These are phyloP conservation scores for Zaprionus gabonicus DNA, from an alignment of 1,140 invertebrate species.

Conservation along the genomic window DNA sequence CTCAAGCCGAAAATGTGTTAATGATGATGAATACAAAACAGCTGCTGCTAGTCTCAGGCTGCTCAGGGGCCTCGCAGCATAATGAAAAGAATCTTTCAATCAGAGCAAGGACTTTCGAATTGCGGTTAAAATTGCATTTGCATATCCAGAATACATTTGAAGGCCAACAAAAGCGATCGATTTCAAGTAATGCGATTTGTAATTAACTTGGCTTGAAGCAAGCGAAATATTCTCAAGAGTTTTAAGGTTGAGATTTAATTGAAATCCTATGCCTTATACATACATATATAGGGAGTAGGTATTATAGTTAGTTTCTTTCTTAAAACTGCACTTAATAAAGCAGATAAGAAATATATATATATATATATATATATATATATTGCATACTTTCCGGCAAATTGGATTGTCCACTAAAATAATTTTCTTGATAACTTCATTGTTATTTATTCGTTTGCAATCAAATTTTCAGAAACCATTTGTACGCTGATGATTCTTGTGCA, in stretches of 20 bases:
- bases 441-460: no score
- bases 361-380: no score
- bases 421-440: no score
- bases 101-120: slow-evolving; percentile 61
- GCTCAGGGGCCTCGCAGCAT: background rate
- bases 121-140: slow-evolving; percentile 25
- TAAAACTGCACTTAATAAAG: background rate
- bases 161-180: slow-evolving; percentile 2
- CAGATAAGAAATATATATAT: background rate
- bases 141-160: slow-evolving; percentile 9
- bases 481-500: no score
- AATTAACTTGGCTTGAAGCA: background rate
- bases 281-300: background rate
- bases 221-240: background rate
- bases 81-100: slow-evolving; percentile 63
- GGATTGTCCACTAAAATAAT: no score
- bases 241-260: background rate
- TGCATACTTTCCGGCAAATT: no score
- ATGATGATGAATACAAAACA: slow-evolving; percentile 75
- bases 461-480: no score
- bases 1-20: slow-evolving; percentile 79
- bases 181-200: background rate
- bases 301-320: no score
- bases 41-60: slow-evolving; percentile 42
- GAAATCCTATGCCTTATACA: background rate